Base-by-base conservation (phyloP, 2,113 vertebrate genomes). In the Lamprologus callipterus region DNA sequence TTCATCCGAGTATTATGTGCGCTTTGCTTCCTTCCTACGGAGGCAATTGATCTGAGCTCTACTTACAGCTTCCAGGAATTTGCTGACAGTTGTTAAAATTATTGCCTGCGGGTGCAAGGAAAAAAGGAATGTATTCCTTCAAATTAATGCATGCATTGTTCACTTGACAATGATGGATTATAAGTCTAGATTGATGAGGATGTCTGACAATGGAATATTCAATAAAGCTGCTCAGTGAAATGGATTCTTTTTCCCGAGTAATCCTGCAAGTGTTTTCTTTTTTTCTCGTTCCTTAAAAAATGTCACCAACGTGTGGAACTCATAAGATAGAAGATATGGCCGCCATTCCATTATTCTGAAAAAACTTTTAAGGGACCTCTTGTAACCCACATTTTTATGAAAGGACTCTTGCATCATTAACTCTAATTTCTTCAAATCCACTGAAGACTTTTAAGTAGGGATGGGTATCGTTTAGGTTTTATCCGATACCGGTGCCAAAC, bases 31-130 rank as follows among this genome's bases (percentile, higher is more conserved):
- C 23, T 37, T 65, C 13, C 70, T 21, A 13, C 49, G 33, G 37
- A 51, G 31, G 35, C 57, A 87, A 91, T 87, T 93, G 86, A 92
- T 92, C 83, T 81, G 68, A 85, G 23, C 79, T 83, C 60, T 53
- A 58, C 85, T 87, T 87, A 60, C 42, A 84, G 33, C 78, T 81
- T 86, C 85, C 37, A 9, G 86, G 65, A 87, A 90, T 83, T 87
- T 83, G 87, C 93, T 92, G 93, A 92, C 87, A 91, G 87, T 88
- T 90, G 85, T 86, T 89, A 87, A 87, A 93, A 91, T 89, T 51
- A 91, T 89, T 84, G 88, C 91, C 90, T 58, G 47, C 3, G 28
- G 85, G 35, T 73, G 60, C 8, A 33, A 57, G 57, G 79, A 33
- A 83, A 85, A 86, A 86, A 8, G 31, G 45, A 87, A 90, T 80